Base-by-base conservation (phyloP, 53 echinoderm and acorn worm species). In the Holothuria scabra region DNA sequence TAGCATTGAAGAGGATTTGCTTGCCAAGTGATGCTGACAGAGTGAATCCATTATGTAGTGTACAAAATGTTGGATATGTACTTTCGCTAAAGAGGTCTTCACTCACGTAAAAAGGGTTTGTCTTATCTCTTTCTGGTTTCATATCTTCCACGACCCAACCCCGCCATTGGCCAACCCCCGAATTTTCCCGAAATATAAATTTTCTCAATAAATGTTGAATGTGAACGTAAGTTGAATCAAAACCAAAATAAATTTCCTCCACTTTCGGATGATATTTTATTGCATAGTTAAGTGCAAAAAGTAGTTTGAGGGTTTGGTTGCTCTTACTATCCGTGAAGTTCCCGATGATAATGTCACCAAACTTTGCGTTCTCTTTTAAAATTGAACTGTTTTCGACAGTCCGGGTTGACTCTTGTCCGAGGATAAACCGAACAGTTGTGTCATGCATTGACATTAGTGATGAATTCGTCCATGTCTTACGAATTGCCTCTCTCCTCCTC, bases 161-260 rank as follows among this genome's bases (percentile, higher is more conserved):
- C 2, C 69, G 44, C 69, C 69, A 69, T 33, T 18, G 35, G 21
- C 16, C 44, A 37, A 22, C 38, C n/a, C 34, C 70, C 0, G 44
- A 35, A 2, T 33, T 65, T 12, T 24, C 30, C 49, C 35, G 34
- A 67, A 44, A 69, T 46, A 21, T 24, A 8, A 84, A 23, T 25
- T 69, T 46, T 16, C 23, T 35, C 4, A n/a, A 22, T 4, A 84
- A 22, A 31, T 10, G 67, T 11, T 66, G 68, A 12, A 55, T 34
- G 25, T 69, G 19, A 34, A 84, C 84, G 71, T 68, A 69, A 55
- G 69, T 69, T 35, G 55, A 57, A 58, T 84, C 84, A 22, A 12
- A 20, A 21, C 84, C 84, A 57, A 65, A 28, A 31, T 68, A 38
- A 1, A 69, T 69, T 46, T 68, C 67, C 46, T 49, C 24, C 8